Base-by-base conservation (phyloP, 2,797 vertebrate species). In the Pseudotriccus pelzelni region DNA sequence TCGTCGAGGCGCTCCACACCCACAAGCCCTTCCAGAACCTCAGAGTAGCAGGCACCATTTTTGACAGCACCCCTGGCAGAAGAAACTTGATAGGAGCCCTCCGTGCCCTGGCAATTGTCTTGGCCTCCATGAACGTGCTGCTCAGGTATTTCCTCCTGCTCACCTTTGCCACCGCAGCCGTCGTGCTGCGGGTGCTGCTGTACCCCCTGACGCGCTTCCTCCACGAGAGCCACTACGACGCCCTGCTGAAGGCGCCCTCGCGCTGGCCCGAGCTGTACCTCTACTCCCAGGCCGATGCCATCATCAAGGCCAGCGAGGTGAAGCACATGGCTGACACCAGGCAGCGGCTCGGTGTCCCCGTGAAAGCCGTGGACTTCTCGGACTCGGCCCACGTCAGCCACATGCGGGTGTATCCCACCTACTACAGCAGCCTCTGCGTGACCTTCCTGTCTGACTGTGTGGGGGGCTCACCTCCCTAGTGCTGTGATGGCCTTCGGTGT, bases 191-290 rank as follows among this genome's bases (percentile, higher is more conserved):
- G 50, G 66, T 99, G 17, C 67, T 99, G 69, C 96, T 99, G 10
- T 99, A 99, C 88, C 99, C 99, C 0, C 14, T 99, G 96, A 99
- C 99, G 5, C 98, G 98, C 91, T 98, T 98, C 95, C 86, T 99
- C 81, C 99, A 99, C 70, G 97, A 98, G 96, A 99, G 98, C 97
- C 99, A 99, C 83, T 99, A 99, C 0, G 99, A 99, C 1, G 98
- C 98, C 6, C 98, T 99, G 94, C 97, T 97, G 96, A 96, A 98
- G 2, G 92, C 96, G 1, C 98, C 98, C 4, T 98, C 99, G 0
- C 69, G 97, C 81, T 99, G 99, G 99, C 99, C 99, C 0, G 99
- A 99, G 96, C 98, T 99, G 83, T 99, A 98, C 96, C 98, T 99
- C 41, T 99, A 99, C 87, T 99, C 99, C 25, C 97, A 93, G 73